Evolutionary conservation across 2,888 invertebrate genomes (phyloP).

Genomic region (Tetragnatha montana): DNA sequence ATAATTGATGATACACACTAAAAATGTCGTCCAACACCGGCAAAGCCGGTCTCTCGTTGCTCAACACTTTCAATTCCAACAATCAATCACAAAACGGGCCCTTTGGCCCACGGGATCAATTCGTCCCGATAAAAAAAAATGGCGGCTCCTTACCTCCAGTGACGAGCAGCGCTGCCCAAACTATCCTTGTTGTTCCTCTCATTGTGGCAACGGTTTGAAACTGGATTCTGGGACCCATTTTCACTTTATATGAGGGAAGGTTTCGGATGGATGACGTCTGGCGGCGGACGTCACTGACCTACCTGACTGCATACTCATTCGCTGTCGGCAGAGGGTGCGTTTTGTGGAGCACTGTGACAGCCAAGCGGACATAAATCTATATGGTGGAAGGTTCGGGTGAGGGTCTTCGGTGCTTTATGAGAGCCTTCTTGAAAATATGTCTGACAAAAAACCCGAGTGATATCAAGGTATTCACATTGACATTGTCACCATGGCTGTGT

Average conservation of each 20-base stretch:
- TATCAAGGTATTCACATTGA: too few species aligned
- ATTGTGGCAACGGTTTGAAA: constrained; percentile 53
- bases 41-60: too few species aligned
- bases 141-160: constrained; percentile 50
- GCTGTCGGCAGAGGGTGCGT: constrained; percentile 3
- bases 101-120: too few species aligned
- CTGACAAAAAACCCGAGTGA: too few species aligned
- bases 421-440: too few species aligned
- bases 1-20: too few species aligned
- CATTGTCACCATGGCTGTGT: too few species aligned
- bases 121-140: background rate
- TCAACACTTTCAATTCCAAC: too few species aligned
- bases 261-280: background rate
- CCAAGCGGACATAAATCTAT: background rate
- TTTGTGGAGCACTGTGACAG: constrained; percentile 20
- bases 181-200: constrained; percentile 65
- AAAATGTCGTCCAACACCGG: too few species aligned
- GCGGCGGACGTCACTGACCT: constrained; percentile 60
- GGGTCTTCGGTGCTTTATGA: background rate
- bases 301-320: constrained; percentile 36
- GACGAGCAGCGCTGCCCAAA: constrained; percentile 28
- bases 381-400: too few species aligned
- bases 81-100: too few species aligned
- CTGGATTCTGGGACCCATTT: constrained; percentile 58
- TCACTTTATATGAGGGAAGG: constrained; percentile 61